A percentile compares a stretch with the other conserved stretches of the same genome.
Evolutionary conservation across 2,113 vertebrate genomes (phyloP).

Genomic region (Echinops telfairi): DNA sequence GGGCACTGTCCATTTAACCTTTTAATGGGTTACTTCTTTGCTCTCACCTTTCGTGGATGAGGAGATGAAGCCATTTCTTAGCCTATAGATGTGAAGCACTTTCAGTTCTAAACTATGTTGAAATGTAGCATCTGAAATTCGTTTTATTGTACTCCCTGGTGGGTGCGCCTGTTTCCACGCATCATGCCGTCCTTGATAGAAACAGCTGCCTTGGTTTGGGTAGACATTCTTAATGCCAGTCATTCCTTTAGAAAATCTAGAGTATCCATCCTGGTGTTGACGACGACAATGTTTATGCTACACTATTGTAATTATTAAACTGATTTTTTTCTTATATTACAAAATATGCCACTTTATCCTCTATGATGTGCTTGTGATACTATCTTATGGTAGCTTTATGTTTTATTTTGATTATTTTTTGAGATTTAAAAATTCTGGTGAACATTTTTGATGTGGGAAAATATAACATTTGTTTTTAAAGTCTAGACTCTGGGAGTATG

Average conservation of each 20-base stretch:
- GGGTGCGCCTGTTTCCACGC: slow-evolving; percentile 42
- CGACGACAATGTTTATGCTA: slow-evolving; percentile 75
- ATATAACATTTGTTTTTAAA: neutral
- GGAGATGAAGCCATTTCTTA: slow-evolving; percentile 84
- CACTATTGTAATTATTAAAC: slow-evolving; percentile 81
- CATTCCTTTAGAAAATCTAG: slow-evolving; percentile 54
- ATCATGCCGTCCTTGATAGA: slow-evolving; percentile 58
- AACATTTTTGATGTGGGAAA: neutral
- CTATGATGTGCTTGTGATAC: neutral
- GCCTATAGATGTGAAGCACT: slow-evolving; percentile 84
- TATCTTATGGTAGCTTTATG: neutral
- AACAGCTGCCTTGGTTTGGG: slow-evolving; percentile 67
- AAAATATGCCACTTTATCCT: slow-evolving; percentile 65
- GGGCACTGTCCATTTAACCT: slow-evolving; percentile 81
- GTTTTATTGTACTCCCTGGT: slow-evolving; percentile 70
- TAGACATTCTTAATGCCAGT: slow-evolving; percentile 69
- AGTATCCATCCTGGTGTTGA: slow-evolving; percentile 63
- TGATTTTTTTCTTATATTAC: slow-evolving; percentile 70
- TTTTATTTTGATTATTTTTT: neutral
- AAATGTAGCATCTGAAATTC: slow-evolving; percentile 73
- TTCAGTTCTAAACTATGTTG: slow-evolving; percentile 75
- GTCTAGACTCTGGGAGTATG: neutral
- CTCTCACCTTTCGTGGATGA: slow-evolving; percentile 79
- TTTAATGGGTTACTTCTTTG: slow-evolving; percentile 80
- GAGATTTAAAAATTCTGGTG: neutral